A percentile compares a stretch with the other conserved stretches of the same genome.
Evolutionary conservation across 2,888 invertebrate species (phyloP).

Genomic region (Scelioninae gen. 2): DNA sequence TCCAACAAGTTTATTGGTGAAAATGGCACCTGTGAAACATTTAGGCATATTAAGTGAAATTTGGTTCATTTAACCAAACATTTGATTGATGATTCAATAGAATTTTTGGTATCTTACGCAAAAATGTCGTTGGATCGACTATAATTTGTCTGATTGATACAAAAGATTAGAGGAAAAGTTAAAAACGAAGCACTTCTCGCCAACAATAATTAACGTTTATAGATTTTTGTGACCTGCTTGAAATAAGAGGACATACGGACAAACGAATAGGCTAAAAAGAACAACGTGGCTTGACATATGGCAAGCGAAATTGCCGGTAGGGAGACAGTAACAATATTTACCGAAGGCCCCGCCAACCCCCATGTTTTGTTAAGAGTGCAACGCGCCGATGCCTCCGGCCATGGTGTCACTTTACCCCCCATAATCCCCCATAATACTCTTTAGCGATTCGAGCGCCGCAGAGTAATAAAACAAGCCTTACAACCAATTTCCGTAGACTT

Average conservation of each 20-base stretch:
- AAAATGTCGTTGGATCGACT: too few species aligned
- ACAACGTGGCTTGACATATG: slow-evolving; percentile 72
- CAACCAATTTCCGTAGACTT: slow-evolving; percentile 73
- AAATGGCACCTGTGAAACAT: too few species aligned
- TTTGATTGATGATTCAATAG: too few species aligned
- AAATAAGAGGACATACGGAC: slow-evolving; percentile 53
- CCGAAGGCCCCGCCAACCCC: slow-evolving; percentile 70
- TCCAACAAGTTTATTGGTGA: too few species aligned
- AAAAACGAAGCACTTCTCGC: slow-evolving; percentile 1
- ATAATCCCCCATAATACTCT: slow-evolving; percentile 74
- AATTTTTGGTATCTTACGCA: too few species aligned
- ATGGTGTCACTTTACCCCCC: slow-evolving; percentile 71
- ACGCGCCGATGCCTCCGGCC: slow-evolving; percentile 66
- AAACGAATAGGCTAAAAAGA: slow-evolving; percentile 65
- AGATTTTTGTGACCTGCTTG: slow-evolving; percentile 56
- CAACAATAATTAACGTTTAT: slow-evolving; percentile 60
- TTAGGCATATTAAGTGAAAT: too few species aligned
- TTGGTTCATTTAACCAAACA: too few species aligned
- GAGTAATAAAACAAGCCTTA: slow-evolving; percentile 70
- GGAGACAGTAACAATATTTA: slow-evolving; percentile 75
- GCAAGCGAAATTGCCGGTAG: slow-evolving; percentile 72
- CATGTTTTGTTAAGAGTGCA: slow-evolving; percentile 74
- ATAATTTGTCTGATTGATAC: too few species aligned
- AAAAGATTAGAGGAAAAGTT: slow-evolving; percentile 45
- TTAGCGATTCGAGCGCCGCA: slow-evolving; percentile 68